These are phyloP conservation scores for Mayetiola destructor DNA, from an alignment of 2,888 invertebrate species.

Conservation along the genomic window DNA sequence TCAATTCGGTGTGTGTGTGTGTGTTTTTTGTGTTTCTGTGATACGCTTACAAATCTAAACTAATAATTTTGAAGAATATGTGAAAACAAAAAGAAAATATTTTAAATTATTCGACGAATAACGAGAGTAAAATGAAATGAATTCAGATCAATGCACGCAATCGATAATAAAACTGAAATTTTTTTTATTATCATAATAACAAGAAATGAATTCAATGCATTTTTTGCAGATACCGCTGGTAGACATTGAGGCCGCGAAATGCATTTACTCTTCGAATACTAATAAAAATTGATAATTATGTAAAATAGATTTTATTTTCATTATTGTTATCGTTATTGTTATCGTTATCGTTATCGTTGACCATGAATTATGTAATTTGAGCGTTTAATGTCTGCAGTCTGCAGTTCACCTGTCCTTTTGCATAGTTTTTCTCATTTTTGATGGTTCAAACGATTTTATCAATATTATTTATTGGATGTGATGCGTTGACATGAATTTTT, in stretches of 20 bases:
- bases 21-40: background rate
- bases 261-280: no score
- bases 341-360: background rate
- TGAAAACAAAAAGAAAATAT: background rate
- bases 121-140: background rate
- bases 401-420: background rate
- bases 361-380: background rate
- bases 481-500: no score
- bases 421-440: background rate
- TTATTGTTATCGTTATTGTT: background rate
- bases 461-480: no score
- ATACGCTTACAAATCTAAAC: background rate
- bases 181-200: background rate
- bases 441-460: background rate
- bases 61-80: background rate
- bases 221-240: background rate
- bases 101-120: background rate
- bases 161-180: background rate
- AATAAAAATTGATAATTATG: no score
- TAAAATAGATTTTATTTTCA: background rate
- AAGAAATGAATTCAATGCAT: background rate
- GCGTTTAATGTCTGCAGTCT: background rate
- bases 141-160: background rate
- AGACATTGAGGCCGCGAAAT: conserved; percentile 5
- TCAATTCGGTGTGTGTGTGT: background rate